Percentiles rank a stretch among this genome's conserved stretches.
Conservation (phyloP, 2,113 vertebrate species). For the Mesitornis unicolor region DNA sequence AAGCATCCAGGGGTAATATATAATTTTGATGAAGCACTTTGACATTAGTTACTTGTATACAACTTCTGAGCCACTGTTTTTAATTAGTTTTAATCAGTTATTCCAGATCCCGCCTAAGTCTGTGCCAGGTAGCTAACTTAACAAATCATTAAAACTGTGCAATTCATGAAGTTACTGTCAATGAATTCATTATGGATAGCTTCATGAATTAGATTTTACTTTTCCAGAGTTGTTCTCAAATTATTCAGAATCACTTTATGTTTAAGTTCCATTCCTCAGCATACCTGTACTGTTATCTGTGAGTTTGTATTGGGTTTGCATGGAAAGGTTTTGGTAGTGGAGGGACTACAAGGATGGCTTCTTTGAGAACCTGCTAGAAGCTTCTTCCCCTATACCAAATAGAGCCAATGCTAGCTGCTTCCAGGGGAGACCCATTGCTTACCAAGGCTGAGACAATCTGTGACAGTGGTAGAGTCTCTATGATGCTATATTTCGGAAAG, state of each 20-base stretch:
- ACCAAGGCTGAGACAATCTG: fast-evolving
- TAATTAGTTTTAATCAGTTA: neutral
- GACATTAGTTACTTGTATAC: neutral
- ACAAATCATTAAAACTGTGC: neutral
- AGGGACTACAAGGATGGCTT: neutral
- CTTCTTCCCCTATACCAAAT: fast-evolving
- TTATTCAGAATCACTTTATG: neutral
- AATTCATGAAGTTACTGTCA: neutral
- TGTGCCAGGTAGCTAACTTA: neutral
- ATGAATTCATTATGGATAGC: neutral
- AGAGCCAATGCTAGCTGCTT: neutral
- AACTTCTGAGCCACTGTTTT: neutral
- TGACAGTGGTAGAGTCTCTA: fast-evolving
- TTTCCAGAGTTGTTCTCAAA: neutral
- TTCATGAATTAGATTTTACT: neutral
- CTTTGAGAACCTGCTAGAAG: neutral
- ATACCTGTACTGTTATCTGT: neutral
- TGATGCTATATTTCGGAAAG: neutral
- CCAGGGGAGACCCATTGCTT: fast-evolving
- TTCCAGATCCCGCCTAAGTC: neutral
- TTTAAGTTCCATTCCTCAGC: neutral
- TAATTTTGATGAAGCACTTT: neutral
- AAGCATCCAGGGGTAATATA: neutral
- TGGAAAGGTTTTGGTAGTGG: neutral
- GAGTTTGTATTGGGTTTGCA: neutral